Percentiles rank a stretch among this genome's conserved stretches.
These are phyloP conservation scores for Nettapus auritus DNA, from an alignment of 2,113 vertebrate genomes.

Conservation along the genomic window DNA sequence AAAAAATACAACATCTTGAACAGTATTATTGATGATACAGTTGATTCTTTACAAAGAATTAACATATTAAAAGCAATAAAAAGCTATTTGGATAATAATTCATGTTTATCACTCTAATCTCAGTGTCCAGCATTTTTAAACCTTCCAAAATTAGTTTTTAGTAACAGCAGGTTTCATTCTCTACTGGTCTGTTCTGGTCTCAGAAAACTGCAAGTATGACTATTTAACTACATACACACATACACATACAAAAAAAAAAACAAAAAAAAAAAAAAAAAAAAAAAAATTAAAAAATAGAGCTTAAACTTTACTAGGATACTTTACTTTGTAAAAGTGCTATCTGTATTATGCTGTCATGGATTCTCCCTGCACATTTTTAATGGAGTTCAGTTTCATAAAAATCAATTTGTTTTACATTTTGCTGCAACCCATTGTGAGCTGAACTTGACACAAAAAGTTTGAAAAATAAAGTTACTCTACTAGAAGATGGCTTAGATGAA, in stretches of 20 bases:
- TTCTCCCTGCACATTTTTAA: not conserved
- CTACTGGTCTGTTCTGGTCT: not conserved
- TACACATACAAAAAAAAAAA: no score
- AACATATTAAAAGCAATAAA: not conserved
- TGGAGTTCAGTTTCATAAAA: not conserved
- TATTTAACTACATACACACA: not conserved
- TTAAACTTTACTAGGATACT: conserved; percentile 15
- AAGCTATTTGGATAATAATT: not conserved
- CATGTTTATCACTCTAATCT: not conserved
- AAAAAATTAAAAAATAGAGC: not conserved
- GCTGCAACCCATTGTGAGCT: not conserved
- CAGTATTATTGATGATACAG: not conserved
- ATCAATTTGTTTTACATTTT: not conserved
- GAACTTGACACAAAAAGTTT: not conserved
- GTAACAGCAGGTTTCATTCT: not conserved
- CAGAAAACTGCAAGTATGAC: not conserved
- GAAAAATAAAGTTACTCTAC: not conserved
- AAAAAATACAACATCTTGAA: not conserved
- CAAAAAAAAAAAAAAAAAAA: not conserved
- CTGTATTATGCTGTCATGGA: not conserved
- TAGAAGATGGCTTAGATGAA: not conserved
- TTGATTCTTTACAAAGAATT: not conserved
- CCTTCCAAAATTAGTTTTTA: not conserved
- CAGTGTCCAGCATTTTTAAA: not conserved
- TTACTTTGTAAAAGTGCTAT: not conserved